Base-by-base conservation (phyloP, 2,113 vertebrate species). In the Galeopterus variegatus region DNA sequence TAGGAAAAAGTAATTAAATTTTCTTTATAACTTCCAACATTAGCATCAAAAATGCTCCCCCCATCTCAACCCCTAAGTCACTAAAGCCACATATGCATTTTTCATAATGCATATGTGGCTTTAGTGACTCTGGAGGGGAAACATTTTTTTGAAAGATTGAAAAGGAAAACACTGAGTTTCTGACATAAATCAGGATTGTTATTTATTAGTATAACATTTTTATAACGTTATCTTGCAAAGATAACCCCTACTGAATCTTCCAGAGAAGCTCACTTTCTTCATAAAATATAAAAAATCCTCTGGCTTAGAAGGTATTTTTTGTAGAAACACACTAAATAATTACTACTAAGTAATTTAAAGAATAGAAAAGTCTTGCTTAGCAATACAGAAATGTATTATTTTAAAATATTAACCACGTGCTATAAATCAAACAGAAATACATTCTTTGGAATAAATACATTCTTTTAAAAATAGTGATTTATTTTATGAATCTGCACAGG, bases 401-500 rank as follows among this genome's bases (percentile, higher is more conserved):
- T 95, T 77, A 96, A 94, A 97, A 97, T 62, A 89, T 69, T 87
- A 96, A 86, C 48, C 75, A 94, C 73, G n/a, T 89, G 58, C 54
- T 95, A 92, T 95, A 97, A 94, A 95, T 93, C 14, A 36, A 92
- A 52, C 31, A 91, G 58, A 65, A 96, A 95, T 92, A 96, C 92
- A 89, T 64, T 97, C 80, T 95, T 85, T 82, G 60, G 67, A 93
- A 95, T 88, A 90, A 96, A 90, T 90, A 64, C 82, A 97, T 95
- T 93, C 93, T 94, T 92, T 92, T 91, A 94, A 93, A 97, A 96
- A 97, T 9, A 94, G 76, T 96, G 97, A 97, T 95, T 98, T 96
- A 95, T 93, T 91, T 98, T 98, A 99, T 98, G 98, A 99, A 99
- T 98, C 99, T 98, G 96, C 83, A 97, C 98, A 98, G 99, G 96